Conservation (phyloP, 2,113 vertebrate species). For the Pangasianodon gigas region DNA sequence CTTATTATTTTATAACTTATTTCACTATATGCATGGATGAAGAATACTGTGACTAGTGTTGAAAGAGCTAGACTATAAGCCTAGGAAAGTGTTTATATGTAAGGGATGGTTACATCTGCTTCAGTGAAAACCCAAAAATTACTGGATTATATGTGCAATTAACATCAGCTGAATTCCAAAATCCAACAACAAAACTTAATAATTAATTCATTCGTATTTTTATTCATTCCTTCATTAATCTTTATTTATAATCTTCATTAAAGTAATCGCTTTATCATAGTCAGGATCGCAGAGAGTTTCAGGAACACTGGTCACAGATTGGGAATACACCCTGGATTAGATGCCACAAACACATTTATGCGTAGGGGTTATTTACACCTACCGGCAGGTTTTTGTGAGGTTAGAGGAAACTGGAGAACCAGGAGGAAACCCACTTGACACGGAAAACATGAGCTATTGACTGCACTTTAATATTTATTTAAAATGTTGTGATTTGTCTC, state of each 20-base stretch:
- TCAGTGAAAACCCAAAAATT: background rate
- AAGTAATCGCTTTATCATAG: background rate
- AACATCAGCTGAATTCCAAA: background rate
- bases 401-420: background rate
- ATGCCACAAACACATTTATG: background rate
- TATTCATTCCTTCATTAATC: background rate
- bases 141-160: background rate
- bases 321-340: background rate
- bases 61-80: background rate
- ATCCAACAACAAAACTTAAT: background rate
- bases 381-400: background rate
- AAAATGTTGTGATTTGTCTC: background rate
- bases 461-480: background rate
- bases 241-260: no score
- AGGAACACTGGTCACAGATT: background rate
- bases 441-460: background rate
- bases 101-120: background rate
- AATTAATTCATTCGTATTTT: background rate
- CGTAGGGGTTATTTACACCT: background rate
- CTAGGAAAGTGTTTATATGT: background rate
- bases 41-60: background rate
- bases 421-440: background rate
- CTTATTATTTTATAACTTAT: constrained; percentile 11
- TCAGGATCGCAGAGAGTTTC: background rate
- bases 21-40: background rate